Percentiles rank a stretch among this genome's conserved stretches.
Evolutionary conservation across 2,888 invertebrate genomes (phyloP).

Genomic region (Ennomos fuscantarius): DNA sequence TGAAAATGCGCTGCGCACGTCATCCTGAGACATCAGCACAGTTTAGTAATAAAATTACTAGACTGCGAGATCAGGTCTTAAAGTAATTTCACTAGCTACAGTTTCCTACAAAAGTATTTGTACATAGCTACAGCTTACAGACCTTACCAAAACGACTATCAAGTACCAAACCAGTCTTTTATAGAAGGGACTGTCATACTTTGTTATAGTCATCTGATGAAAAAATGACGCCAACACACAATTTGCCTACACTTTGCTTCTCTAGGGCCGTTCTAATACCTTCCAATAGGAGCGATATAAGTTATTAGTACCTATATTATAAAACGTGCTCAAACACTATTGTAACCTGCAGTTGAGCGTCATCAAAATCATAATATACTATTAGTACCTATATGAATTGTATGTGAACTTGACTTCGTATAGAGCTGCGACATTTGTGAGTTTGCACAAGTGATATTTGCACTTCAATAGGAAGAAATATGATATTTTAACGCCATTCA

Average conservation of each 20-base stretch:
- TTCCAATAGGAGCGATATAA: slow-evolving; percentile 7
- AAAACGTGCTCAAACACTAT: slow-evolving; percentile 8
- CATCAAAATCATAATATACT: background rate
- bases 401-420: slow-evolving; percentile 13
- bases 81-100: too few species aligned
- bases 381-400: slow-evolving; percentile 4
- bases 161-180: too few species aligned
- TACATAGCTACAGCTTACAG: too few species aligned
- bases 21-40: too few species aligned
- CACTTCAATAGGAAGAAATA: background rate
- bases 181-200: background rate
- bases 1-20: too few species aligned
- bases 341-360: slow-evolving; percentile 4
- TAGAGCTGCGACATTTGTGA: background rate
- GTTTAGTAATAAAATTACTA: too few species aligned
- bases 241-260: slow-evolving; percentile 3
- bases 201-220: slow-evolving; percentile 2
- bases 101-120: too few species aligned
- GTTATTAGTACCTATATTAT: background rate
- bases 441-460: slow-evolving; percentile 3
- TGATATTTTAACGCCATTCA: background rate
- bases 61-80: too few species aligned
- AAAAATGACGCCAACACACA: slow-evolving; percentile 14
- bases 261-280: slow-evolving; percentile 11
- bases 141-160: too few species aligned